Base-by-base conservation (phyloP, 2,113 vertebrate species). In the Vireo altiloquus region DNA sequence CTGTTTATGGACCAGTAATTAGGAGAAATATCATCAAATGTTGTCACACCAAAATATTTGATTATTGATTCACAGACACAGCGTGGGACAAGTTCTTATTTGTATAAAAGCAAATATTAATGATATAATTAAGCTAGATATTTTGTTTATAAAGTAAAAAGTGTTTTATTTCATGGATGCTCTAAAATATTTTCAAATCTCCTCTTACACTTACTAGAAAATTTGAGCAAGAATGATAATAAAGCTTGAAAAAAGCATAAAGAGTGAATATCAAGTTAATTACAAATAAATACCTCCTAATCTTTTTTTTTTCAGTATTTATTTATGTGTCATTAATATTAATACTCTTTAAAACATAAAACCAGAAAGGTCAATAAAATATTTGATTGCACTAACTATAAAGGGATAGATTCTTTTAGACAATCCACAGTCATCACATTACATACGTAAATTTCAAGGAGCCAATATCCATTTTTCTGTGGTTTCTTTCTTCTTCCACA, bases 401-500 rank as follows among this genome's bases (percentile, higher is more conserved):
- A 95, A 96, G 37, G 87, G 49, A n/a, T 88, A 91, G 92, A 92
- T 92, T 94, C 95, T 97, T 95, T 94, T 81, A 92, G 83, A 95
- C 39, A 95, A 89, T 91, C 82, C 66, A 76, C 74, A 93, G 77
- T 94, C 92, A 95, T 83, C 92, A 80, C 80, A 91, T 91, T 94
- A 95, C 87, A 94, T 83, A 95, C 44, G 82, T 77, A 96, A 83
- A 97, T 98, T 97, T 97, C 87, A 97, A 95, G 88, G 61, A 97
- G 70, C 89, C 93, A 95, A 65, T 95, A 96, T 95, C 88, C 95
- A 89, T 64, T 97, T 96, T 96, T 97, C 64, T 87, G 59, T 96
- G 89, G 57, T 78, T 93, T 91, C 94, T 89, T 92, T 79, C 78
- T 86, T 96, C 65, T 68, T 71, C 81, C 93, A 61, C 83, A 92